These are phyloP conservation scores for Acanthurus tractus DNA, from an alignment of 2,797 vertebrate species.

Conservation along the genomic window DNA sequence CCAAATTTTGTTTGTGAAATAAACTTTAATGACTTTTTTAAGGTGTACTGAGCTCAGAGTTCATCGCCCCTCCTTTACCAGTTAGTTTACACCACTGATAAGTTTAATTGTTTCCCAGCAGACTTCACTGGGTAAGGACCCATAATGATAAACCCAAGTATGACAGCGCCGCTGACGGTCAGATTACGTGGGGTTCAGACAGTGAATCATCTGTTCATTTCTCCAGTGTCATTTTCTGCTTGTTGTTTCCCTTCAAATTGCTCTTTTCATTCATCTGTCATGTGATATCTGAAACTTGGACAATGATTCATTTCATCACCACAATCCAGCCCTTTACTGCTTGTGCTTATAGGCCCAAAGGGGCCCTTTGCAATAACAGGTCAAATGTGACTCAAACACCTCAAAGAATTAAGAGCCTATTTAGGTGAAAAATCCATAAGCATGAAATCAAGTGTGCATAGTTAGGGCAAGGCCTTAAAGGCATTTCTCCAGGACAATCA, in stretches of 20 bases:
- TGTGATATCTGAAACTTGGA: constrained; percentile 6
- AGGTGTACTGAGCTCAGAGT: neutral
- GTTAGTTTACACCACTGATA: constrained; percentile 18
- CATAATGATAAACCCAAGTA: constrained; percentile 30
- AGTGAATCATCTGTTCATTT: constrained; percentile 45
- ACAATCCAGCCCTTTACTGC: neutral
- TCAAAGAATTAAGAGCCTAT: constrained; percentile 22
- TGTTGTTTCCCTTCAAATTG: constrained; percentile 6
- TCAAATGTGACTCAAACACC: constrained; percentile 40
- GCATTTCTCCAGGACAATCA: constrained; percentile 15
- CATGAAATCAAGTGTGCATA: neutral
- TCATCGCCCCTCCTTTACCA: constrained; percentile 4
- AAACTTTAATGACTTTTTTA: neutral
- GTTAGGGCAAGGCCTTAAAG: neutral
- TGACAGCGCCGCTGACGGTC: constrained; percentile 9
- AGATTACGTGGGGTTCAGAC: constrained; percentile 11
- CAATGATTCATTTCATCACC: constrained; percentile 1
- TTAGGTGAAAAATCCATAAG: constrained; percentile 21
- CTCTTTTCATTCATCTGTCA: constrained; percentile 25
- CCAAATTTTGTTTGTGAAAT: neutral
- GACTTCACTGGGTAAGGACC: constrained; percentile 43
- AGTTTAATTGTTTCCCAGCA: constrained; percentile 27
- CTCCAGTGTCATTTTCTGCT: constrained; percentile 21
- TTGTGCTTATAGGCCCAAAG: constrained; percentile 1
- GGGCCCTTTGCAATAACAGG: constrained; percentile 8